A percentile compares a stretch with the other conserved stretches of the same genome.
Conservation (phyloP, 1,140 invertebrate genomes). For the Drosophila kurseongensis region DNA sequence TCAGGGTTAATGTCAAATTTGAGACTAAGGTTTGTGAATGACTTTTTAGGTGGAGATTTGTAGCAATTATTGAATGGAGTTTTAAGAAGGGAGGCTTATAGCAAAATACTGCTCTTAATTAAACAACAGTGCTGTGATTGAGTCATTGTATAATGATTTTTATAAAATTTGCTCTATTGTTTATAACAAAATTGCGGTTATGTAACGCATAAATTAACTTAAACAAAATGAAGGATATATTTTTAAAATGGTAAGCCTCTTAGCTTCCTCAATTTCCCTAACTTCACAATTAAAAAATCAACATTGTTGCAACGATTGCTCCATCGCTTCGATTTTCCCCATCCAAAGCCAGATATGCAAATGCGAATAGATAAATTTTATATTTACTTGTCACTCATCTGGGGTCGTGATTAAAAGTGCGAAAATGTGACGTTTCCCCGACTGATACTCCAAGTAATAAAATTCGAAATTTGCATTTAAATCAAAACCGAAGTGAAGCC, state of each 20-base stretch:
- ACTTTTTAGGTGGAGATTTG: background rate
- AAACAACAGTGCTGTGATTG: background rate
- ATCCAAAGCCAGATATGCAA: constrained; percentile 16
- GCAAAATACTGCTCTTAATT: background rate
- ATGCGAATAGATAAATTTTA: constrained; percentile 36
- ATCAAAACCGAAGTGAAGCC: constrained; percentile 62
- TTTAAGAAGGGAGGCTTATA: constrained; percentile 11
- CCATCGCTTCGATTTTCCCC: background rate
- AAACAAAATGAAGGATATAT: background rate
- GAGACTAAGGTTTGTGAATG: constrained; percentile 9
- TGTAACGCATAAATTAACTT: background rate
- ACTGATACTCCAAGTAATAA: constrained; percentile 25
- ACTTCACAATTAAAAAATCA: constrained; percentile 9
- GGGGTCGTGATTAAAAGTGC: constrained; percentile 70
- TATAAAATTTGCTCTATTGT: background rate
- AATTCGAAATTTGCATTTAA: constrained; percentile 71
- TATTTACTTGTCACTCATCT: constrained; percentile 55
- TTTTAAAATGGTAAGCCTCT: background rate
- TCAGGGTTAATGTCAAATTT: constrained; percentile 47
- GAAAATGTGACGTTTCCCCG: constrained; percentile 65
- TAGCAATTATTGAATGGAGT: background rate
- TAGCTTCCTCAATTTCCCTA: background rate
- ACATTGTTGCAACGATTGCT: background rate
- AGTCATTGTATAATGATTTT: too few species aligned
- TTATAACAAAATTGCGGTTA: background rate